phyloP scores from a whole-genome alignment of 1,140 invertebrate species.

The Odontomachus brunneus region DNA sequence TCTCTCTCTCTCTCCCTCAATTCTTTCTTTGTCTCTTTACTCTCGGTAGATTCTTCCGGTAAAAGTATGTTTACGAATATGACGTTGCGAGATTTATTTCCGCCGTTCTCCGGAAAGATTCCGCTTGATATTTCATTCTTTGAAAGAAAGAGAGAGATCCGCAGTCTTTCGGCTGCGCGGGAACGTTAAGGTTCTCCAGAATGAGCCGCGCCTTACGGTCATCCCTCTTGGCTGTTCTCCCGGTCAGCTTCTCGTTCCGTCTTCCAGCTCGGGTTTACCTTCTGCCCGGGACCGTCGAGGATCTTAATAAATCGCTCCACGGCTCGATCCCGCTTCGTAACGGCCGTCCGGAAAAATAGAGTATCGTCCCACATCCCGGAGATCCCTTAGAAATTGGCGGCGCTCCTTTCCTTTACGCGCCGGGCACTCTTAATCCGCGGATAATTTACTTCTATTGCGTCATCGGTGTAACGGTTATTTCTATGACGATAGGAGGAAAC shows the following conservation, averaged over 20 bases:
- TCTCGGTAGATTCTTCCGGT: background rate
- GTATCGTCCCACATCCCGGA: constrained; percentile 30
- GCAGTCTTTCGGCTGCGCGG: constrained; percentile 3
- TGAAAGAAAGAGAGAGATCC: background rate
- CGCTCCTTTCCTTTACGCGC: background rate
- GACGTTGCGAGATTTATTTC: constrained; percentile 50
- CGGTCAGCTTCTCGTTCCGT: background rate
- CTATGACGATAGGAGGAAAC: background rate
- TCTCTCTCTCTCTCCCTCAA: background rate
- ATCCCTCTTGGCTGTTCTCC: constrained; percentile 39
- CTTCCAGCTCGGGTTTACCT: constrained; percentile 41
- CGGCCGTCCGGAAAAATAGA: constrained; percentile 53
- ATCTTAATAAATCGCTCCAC: constrained; percentile 69
- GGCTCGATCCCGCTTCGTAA: constrained; percentile 43
- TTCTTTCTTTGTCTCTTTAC: background rate
- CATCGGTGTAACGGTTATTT: constrained; percentile 28
- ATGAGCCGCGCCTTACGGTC: constrained; percentile 39
- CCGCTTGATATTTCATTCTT: constrained; percentile 16
- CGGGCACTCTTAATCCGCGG: constrained; percentile 57
- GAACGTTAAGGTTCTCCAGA: constrained; percentile 47
- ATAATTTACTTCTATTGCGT: constrained; percentile 58
- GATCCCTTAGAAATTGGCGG: constrained; percentile 57
- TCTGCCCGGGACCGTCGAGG: constrained; percentile 38
- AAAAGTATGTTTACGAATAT: constrained; percentile 42
- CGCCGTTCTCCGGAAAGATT: constrained; percentile 1